Evolutionary conservation across 2,113 vertebrate species (phyloP).

Genomic region (Campylomormyrus numenius): DNA sequence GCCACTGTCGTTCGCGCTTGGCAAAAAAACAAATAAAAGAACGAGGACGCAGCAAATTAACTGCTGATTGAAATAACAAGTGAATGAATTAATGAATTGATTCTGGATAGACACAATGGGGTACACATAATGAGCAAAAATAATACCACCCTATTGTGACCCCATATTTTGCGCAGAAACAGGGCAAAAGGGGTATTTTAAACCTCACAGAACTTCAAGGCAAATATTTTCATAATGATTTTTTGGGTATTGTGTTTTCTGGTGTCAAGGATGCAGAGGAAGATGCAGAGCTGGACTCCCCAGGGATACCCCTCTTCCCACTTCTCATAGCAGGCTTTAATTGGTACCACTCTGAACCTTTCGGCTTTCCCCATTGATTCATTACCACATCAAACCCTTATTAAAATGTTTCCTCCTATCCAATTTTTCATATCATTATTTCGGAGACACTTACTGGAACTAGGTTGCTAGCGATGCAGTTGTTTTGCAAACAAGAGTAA

Average conservation of each 20-base stretch:
- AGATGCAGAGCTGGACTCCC: not conserved
- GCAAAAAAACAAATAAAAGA: not conserved
- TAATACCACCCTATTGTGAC: not conserved
- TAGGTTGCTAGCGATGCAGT: not conserved
- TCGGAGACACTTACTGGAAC: not conserved
- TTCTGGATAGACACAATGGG: not conserved
- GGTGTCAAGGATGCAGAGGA: not conserved
- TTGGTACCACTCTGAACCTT: slow-evolving; percentile 21
- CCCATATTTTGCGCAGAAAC: not conserved
- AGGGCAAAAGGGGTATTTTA: not conserved
- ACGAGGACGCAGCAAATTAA: not conserved
- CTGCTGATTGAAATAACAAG: slow-evolving; percentile 8
- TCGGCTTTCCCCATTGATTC: slow-evolving; percentile 19
- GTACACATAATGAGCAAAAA: slow-evolving; percentile 3
- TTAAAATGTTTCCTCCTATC: slow-evolving; percentile 18
- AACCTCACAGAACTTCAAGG: not conserved
- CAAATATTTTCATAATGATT: not conserved
- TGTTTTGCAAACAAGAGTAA: not conserved
- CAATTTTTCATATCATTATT: not conserved
- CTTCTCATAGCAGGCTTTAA: slow-evolving; percentile 18
- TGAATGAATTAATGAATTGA: not conserved
- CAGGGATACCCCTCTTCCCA: not conserved
- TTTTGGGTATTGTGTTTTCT: not conserved
- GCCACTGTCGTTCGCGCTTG: not conserved
- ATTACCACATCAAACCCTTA: slow-evolving; percentile 26